Evolutionary conservation across 1,140 invertebrate genomes (phyloP).

Genomic region (Ips nitidus): DNA sequence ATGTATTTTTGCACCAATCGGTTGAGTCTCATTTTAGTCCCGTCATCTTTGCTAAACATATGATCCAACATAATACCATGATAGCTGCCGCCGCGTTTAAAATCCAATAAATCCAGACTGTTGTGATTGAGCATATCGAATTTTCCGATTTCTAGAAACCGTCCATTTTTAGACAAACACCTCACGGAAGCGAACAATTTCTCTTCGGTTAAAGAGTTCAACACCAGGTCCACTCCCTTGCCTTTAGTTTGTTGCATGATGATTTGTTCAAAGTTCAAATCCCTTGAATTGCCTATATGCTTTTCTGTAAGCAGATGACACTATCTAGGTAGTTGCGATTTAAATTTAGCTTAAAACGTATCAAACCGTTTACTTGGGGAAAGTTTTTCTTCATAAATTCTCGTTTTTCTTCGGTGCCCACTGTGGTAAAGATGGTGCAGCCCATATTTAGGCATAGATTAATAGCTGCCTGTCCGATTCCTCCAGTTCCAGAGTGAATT

Average conservation of each 20-base stretch:
- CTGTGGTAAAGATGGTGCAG: conserved; percentile 74
- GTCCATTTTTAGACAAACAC: conserved; percentile 68
- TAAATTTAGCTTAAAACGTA: not conserved
- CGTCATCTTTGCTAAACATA: conserved; percentile 59
- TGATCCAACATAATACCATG: conserved; percentile 85
- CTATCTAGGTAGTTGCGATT: not conserved
- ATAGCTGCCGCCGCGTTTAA: conserved; percentile 82
- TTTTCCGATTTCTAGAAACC: conserved; percentile 79
- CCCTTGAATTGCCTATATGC: conserved; percentile 65
- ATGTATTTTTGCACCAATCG: conserved; percentile 54
- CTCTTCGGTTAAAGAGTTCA: conserved; percentile 70
- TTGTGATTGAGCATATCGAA: conserved; percentile 70
- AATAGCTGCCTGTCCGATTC: conserved; percentile 86
- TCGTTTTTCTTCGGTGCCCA: conserved; percentile 73
- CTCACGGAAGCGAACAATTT: conserved; percentile 73
- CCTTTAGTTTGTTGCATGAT: conserved; percentile 60
- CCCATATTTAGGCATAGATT: conserved; percentile 71
- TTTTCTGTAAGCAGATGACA: not conserved
- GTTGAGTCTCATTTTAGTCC: conserved; percentile 43
- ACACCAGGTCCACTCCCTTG: conserved; percentile 66
- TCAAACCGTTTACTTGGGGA: conserved; percentile 62
- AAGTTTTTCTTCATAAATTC: conserved; percentile 72
- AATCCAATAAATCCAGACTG: conserved; percentile 69
- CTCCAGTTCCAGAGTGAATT: conserved; percentile 87
- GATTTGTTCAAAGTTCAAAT: conserved; percentile 63